Percentiles rank a stretch among this genome's conserved stretches.
phyloP scores from a whole-genome alignment of 2,797 vertebrate species.

The Triplophysa bombifrons region DNA sequence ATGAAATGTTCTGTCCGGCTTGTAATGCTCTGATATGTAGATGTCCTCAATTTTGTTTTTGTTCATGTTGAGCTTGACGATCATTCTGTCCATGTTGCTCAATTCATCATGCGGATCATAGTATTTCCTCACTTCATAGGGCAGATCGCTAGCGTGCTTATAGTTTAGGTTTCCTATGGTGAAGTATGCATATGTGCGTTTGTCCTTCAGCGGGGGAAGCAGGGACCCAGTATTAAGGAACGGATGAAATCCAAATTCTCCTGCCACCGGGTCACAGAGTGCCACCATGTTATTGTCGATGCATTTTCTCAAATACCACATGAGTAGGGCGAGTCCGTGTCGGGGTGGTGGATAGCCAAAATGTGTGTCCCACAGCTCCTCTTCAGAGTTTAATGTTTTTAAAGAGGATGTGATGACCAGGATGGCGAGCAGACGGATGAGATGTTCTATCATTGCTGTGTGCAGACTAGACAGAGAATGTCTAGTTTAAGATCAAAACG shows the following conservation, averaged over 20 bases:
- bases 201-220: conserved; percentile 67
- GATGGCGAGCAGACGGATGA: conserved; percentile 28
- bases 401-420: conserved; percentile 48
- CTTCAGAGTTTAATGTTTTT: conserved; percentile 62
- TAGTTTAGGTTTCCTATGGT: conserved; percentile 73
- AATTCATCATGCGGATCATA: conserved; percentile 62
- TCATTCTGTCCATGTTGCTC: conserved; percentile 74
- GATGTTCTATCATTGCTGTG: conserved; percentile 15
- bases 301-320: conserved; percentile 70
- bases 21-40: conserved; percentile 73
- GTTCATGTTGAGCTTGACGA: conserved; percentile 73
- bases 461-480: conserved; percentile 14
- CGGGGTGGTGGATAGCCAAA: conserved; percentile 72
- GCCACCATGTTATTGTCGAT: conserved; percentile 75
- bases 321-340: conserved; percentile 67
- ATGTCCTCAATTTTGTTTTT: conserved; percentile 63
- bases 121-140: conserved; percentile 65
- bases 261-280: conserved; percentile 63
- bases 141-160: conserved; percentile 62
- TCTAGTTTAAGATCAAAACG: not conserved
- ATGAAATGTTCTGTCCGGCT: conserved; percentile 60
- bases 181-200: conserved; percentile 60
- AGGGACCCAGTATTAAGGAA: conserved; percentile 61
- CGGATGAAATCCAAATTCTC: conserved; percentile 68
- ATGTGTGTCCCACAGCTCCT: conserved; percentile 64